Percentiles rank a stretch among this genome's conserved stretches.
Conservation (phyloP, 2,888 invertebrate species). For the Drosophila affinis region DNA sequence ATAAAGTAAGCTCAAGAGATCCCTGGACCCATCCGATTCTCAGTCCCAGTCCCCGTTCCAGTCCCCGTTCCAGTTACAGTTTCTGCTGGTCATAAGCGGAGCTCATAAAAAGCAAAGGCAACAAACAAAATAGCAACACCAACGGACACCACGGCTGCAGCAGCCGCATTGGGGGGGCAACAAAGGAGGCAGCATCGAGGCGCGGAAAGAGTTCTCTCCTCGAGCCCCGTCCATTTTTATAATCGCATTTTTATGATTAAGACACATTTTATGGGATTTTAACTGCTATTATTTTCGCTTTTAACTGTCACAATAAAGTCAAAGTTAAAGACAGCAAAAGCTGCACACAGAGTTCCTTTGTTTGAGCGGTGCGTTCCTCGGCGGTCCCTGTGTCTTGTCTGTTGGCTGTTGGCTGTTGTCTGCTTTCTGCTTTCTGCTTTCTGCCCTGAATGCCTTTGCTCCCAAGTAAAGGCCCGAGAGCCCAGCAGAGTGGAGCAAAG, state of each 20-base stretch:
- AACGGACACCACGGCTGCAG: slow-evolving; percentile 22
- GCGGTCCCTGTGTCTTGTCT: neutral
- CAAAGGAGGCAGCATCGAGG: neutral
- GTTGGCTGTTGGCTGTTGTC: neutral
- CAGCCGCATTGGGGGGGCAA: slow-evolving; percentile 2
- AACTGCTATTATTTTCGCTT: slow-evolving; percentile 80
- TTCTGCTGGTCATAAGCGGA: slow-evolving; percentile 53
- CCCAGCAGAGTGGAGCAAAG: slow-evolving; percentile 10
- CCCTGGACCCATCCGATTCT: slow-evolving; percentile 20
- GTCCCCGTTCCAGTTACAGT: slow-evolving; percentile 11
- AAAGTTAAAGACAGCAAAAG: slow-evolving; percentile 76
- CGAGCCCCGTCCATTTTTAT: slow-evolving; percentile 68
- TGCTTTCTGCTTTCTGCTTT: neutral
- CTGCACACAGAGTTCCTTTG: slow-evolving; percentile 65
- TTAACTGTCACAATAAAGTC: slow-evolving; percentile 80
- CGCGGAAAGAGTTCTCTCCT: slow-evolving; percentile 29
- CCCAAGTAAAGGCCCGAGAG: neutral
- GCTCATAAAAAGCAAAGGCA: slow-evolving; percentile 67
- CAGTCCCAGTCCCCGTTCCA: neutral
- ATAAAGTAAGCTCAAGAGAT: slow-evolving; percentile 56
- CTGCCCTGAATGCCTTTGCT: neutral
- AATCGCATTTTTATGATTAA: slow-evolving; percentile 81
- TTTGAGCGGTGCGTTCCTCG: slow-evolving; percentile 58
- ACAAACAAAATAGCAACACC: slow-evolving; percentile 38
- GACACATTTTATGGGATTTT: slow-evolving; percentile 80